These are phyloP conservation scores for Uria aalge DNA, from an alignment of 2,113 vertebrate species.

Conservation along the genomic window DNA sequence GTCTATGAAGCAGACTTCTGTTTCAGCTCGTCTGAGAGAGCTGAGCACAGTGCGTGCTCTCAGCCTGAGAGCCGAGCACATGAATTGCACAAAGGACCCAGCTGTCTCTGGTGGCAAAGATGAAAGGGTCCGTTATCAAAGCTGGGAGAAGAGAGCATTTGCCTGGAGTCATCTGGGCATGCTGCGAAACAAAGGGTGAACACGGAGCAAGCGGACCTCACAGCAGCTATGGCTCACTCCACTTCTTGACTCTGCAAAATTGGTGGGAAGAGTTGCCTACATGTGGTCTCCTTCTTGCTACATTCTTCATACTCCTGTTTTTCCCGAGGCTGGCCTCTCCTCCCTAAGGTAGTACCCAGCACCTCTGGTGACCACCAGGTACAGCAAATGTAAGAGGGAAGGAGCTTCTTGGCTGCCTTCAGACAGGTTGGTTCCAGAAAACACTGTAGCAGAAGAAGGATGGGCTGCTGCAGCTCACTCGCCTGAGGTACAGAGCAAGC, in stretches of 20 bases:
- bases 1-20: background rate
- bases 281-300: background rate
- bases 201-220: background rate
- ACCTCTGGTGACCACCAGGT: background rate
- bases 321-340: background rate
- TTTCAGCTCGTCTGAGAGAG: background rate
- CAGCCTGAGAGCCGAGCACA: background rate
- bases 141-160: background rate
- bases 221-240: background rate
- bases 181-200: background rate
- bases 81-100: background rate
- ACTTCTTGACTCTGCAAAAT: background rate
- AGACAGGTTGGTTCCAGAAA: background rate
- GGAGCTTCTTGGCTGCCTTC: background rate
- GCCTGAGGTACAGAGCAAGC: background rate
- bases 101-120: slow-evolving; percentile 20
- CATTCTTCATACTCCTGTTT: background rate
- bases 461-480: background rate
- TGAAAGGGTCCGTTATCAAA: slow-evolving; percentile 19
- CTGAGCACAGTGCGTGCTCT: background rate
- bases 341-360: background rate
- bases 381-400: background rate
- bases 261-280: background rate
- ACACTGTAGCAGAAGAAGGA: background rate
- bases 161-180: background rate